phyloP scores from a whole-genome alignment of 2,113 vertebrate genomes.

The Proterorhinus semilunaris region DNA sequence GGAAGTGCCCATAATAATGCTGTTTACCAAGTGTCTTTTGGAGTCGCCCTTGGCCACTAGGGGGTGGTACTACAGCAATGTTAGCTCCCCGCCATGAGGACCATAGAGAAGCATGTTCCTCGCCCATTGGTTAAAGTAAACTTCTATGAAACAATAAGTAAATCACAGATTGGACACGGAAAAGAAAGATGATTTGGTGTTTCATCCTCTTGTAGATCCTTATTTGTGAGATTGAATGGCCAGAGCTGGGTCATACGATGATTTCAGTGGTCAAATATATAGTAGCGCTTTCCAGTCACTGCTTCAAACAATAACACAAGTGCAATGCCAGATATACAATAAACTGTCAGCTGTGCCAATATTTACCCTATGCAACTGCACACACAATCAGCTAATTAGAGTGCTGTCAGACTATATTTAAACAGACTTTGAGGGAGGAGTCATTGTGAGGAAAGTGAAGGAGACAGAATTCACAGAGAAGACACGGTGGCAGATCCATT shows the following conservation, averaged over 20 bases:
- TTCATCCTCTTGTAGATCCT: not conserved
- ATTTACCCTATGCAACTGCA: constrained; percentile 34
- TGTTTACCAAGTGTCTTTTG: too few relatives aligned
- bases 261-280: too few relatives aligned
- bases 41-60: too few relatives aligned
- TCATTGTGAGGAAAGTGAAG: constrained; percentile 7
- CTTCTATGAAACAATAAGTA: too few relatives aligned
- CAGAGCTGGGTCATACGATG: not conserved
- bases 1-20: too few relatives aligned
- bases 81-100: too few relatives aligned
- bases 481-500: constrained; percentile 58
- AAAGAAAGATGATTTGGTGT: too few relatives aligned
- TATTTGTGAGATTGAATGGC: not conserved
- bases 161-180: too few relatives aligned
- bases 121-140: too few relatives aligned
- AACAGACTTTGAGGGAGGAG: constrained; percentile 3
- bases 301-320: constrained; percentile 19
- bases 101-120: too few relatives aligned
- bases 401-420: constrained; percentile 1
- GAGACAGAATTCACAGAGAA: constrained; percentile 22
- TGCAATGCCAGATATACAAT: constrained; percentile 14
- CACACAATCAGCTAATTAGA: constrained; percentile 51
- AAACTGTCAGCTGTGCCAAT: constrained; percentile 22
- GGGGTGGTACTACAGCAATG: too few relatives aligned
- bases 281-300: not conserved